Percentiles rank a stretch among this genome's conserved stretches.
phyloP scores from a whole-genome alignment of 2,888 invertebrate species.

The Lasioglossum figueresi region DNA sequence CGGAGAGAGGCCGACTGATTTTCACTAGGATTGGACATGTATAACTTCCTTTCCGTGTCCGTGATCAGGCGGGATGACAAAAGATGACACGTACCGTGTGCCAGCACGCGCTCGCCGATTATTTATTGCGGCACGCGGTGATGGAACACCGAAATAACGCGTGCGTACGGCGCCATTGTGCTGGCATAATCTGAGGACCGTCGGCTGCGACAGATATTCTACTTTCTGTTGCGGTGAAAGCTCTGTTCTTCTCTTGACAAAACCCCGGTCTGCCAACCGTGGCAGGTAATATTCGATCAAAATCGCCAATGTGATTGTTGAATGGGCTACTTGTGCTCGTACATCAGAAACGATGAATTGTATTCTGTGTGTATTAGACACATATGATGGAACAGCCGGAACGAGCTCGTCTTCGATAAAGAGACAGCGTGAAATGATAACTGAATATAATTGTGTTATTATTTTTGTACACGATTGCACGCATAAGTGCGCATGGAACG shows the following conservation, averaged over 20 bases:
- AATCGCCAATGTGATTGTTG: not conserved
- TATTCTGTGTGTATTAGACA: not conserved
- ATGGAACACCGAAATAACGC: not conserved
- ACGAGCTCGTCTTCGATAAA: not conserved
- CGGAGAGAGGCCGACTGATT: not conserved
- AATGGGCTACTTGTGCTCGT: not conserved
- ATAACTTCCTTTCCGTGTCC: slow-evolving; percentile 5
- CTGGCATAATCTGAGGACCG: not conserved
- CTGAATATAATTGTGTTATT: too few relatives aligned
- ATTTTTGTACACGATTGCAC: too few relatives aligned
- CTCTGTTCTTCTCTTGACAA: not conserved
- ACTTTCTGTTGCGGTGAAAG: not conserved
- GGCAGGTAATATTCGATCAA: not conserved
- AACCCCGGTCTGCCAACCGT: not conserved
- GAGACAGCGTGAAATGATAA: too few relatives aligned
- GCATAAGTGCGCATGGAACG: too few relatives aligned
- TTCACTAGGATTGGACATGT: not conserved
- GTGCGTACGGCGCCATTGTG: not conserved
- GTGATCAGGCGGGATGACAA: not conserved
- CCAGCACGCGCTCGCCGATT: not conserved
- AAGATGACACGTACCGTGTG: not conserved
- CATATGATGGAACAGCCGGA: not conserved
- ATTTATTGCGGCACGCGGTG: not conserved
- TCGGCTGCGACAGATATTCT: not conserved
- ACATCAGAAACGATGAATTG: not conserved